Evolutionary conservation across 2,888 invertebrate species (phyloP), one percentile per base, ranked within the genome.

Genomic region (Aphidoletes aphidimyza): DNA sequence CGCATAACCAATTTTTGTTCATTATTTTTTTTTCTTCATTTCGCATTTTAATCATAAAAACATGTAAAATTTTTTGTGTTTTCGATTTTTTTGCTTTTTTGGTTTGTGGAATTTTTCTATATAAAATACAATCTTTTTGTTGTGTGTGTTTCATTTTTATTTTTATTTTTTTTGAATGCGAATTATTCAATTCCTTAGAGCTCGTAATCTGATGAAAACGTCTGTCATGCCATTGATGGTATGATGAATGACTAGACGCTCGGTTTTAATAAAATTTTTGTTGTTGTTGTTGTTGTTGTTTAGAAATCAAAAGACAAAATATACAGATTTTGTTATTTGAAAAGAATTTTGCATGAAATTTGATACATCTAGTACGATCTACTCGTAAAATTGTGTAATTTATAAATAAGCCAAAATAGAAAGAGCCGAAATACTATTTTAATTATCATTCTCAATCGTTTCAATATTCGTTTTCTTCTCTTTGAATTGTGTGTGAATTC

Each of bases 161-260:
- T n/a, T 2, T 47, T 47, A 17, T 54, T n/a, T 54, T n/a, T 30
- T 34, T 69, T 69, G 69, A 69, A 69, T 69, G 69, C 30, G 69
- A 69, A 69, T 69, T 69, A 69, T 69, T 69, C 69, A 69, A 69
- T 69, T 69, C 69, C 69, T 69, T 69, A 69, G 69, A 69, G 69
- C 69, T 69, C 69, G 69, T 69, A 30, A 69, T 69, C 30, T 69
- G 54, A 11, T 54, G 26, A 5, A 14, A 11, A n/a, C 30, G 14
- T 69, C 34, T 26, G 69, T 26, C 42, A 14, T 42, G 8, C 42
- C 42, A 14, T n/a, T n/a, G n/a, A n/a, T n/a, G n/a, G n/a, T n/a
- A n/a, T n/a, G n/a, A n/a, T n/a, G n/a, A n/a, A n/a, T n/a, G n/a
- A n/a, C n/a, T n/a, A n/a, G n/a, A n/a, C n/a, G n/a, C n/a, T n/a